Conservation (phyloP, 2,797 vertebrate species). For the Cheirogaleus major region DNA sequence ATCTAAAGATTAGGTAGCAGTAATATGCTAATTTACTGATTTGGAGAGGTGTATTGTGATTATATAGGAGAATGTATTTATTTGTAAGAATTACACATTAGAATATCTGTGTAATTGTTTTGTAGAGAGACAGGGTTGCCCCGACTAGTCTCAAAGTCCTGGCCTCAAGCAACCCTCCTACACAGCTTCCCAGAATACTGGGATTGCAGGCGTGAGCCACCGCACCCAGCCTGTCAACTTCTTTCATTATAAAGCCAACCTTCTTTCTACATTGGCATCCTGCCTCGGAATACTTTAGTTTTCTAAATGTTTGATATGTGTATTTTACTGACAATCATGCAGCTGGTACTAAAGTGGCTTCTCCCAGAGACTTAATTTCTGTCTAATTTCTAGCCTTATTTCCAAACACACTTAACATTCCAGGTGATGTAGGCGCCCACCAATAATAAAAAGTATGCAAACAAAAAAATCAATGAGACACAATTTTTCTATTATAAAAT, state of each 20-base stretch:
- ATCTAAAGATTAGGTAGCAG: background rate
- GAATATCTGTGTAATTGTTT: background rate
- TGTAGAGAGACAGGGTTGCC: too few species aligned
- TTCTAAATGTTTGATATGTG: background rate
- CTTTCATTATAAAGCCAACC: background rate
- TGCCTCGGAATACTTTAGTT: background rate
- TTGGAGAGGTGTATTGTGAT: background rate
- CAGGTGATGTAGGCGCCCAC: background rate
- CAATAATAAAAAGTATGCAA: slow-evolving; percentile 3
- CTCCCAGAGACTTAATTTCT: background rate
- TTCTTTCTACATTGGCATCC: background rate
- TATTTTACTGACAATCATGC: background rate
- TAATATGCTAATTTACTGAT: background rate
- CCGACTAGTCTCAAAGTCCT: too few species aligned
- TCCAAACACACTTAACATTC: background rate
- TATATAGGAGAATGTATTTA: background rate
- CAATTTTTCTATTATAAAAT: background rate
- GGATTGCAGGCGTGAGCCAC: too few species aligned
- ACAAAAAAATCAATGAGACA: background rate
- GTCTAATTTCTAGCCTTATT: background rate
- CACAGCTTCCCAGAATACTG: too few species aligned
- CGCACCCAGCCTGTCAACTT: background rate
- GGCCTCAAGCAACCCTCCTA: too few species aligned
- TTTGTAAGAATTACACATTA: background rate
- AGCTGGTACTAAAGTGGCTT: background rate